Evolutionary conservation across 92 coral and sea anemone species (phyloP), one percentile per base, ranked within the genome.

Genomic region (Anthopleura xanthogrammica): DNA sequence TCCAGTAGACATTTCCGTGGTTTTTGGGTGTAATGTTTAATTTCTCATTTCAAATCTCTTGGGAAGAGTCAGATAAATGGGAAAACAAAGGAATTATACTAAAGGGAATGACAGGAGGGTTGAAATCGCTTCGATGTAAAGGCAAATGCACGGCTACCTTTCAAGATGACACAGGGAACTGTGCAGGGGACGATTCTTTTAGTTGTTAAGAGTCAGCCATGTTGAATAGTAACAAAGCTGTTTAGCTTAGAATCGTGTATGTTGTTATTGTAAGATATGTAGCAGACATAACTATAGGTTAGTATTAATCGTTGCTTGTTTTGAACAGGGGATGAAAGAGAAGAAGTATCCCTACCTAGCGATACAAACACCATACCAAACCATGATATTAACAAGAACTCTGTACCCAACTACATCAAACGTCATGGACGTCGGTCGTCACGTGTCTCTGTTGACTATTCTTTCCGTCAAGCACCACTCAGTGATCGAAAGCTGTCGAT

Each of bases 401-500:
- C 81, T 14, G n/a, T 66, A 12, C 82, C 88, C 1, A 79, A 79
- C 76, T 66, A 85, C 83, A 52, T 50, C 58, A 68, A 39, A 70
- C 41, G 72, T 48, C 83, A 85, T 12, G 79, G 88, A 65, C 83
- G 83, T 16, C 75, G 76, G 13, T 76, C 71, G 16, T 79, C 88
- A 36, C 80, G 88, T 68, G 88, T 85, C 40, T 84, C 83, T 20
- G 77, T 78, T 8, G 88, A 85, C 52, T 60, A 41, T 23, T 78
- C 88, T 2, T 11, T 79, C 43, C 75, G 72, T 16, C 88, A 85
- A n/a, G 88, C 88, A 43, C 88, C 88, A 16, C 83, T 85, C 12
- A 85, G 88, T 66, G 87, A 85, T 40, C 83, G 88, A 12, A 85
- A 78, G 20, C 72, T 85, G 52, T 85, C 88, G 68, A 52, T 85